Evolutionary conservation across 2,113 vertebrate genomes (phyloP).

Genomic region (Phoenicopterus ruber): DNA sequence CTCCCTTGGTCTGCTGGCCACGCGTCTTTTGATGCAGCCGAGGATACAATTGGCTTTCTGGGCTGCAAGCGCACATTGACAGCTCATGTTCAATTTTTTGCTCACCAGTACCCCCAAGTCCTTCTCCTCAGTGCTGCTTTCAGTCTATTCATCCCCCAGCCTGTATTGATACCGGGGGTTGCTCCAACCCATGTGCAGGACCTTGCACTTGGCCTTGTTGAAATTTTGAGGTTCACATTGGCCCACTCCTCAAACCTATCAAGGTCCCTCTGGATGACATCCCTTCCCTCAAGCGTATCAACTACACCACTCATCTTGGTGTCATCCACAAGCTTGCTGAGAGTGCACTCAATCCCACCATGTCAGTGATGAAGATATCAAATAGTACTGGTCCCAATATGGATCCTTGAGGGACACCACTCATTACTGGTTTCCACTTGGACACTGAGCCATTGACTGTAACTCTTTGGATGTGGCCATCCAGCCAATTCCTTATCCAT

Average conservation of each 20-base stretch:
- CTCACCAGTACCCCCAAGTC: neutral
- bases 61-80: neutral
- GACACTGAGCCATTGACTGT: neutral
- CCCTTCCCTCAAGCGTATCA: neutral
- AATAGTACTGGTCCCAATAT: neutral
- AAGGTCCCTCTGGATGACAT: neutral
- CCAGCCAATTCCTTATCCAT: neutral
- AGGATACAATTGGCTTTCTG: too few relatives aligned
- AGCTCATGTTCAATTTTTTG: neutral
- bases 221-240: neutral
- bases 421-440: neutral
- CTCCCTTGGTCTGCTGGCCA: too few relatives aligned
- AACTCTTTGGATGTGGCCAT: too few relatives aligned
- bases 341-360: neutral
- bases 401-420: too few relatives aligned
- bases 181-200: neutral
- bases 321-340: neutral
- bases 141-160: neutral
- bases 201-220: neutral
- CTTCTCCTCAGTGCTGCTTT: neutral
- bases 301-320: too few relatives aligned
- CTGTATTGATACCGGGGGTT: neutral
- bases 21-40: neutral
- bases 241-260: neutral
- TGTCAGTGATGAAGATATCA: neutral